Base-by-base conservation (phyloP, 2,888 invertebrate species). In the Noctua fimbriata region DNA sequence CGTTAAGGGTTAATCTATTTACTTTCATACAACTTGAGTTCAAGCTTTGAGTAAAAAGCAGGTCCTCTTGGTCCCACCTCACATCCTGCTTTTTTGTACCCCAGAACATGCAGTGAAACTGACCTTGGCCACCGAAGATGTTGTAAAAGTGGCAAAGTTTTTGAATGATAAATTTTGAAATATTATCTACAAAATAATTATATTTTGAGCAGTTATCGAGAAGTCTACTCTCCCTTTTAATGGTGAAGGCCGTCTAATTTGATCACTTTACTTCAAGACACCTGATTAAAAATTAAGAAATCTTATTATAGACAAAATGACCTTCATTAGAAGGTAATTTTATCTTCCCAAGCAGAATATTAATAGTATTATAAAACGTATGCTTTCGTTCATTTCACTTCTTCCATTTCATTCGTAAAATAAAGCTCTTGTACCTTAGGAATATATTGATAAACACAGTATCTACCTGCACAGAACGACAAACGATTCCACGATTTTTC, bases 401-500 rank as follows among this genome's bases (percentile, higher is more conserved):
- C 12, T 65, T 47, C 10, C 24, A 47, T 44, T 58, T 4, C 2
- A 28, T 60, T 44, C 44, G 14, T 10, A 24, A 24, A 55, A 44
- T 58, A 55, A 32, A 66, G 36, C 6, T 52, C 1, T 58, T 47
- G 49, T 28, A 36, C 4, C 21, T 1, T 2, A 69, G 10, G n/a
- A n/a, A 28, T 28, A 16, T n/a, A 5, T 60, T 36, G 9, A 65
- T 28, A 72, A 69, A 47, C 47, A 69, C 41, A 76, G 24, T 52
- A 24, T 32, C 36, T 24, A 36, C 24, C 28, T 73, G 14, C 72
- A 24, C 9, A 36, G 47, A 69, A n/a, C n/a, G n/a, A n/a, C n/a
- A 74, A 74, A 69, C 10, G 36, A 72, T 49, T 21, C n/a, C 73
- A 67, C 16, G 28, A 60, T 69, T 79, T 76, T 69, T 66, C 49